A percentile compares a stretch with the other conserved stretches of the same genome.
phyloP scores from a whole-genome alignment of 2,888 invertebrate species.

The Xanthia icteritia region DNA sequence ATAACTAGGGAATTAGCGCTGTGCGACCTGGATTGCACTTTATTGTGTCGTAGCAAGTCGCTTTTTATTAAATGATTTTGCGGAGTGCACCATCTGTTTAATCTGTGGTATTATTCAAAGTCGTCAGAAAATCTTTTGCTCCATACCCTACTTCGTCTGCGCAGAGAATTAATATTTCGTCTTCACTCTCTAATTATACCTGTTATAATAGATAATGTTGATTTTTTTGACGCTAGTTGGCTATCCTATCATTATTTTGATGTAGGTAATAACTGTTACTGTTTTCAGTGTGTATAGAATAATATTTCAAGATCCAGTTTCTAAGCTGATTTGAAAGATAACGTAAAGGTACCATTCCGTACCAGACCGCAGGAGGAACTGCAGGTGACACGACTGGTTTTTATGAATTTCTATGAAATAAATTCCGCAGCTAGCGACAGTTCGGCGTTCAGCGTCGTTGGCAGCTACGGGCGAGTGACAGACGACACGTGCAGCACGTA shows the following conservation, averaged over 20 bases:
- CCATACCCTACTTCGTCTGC: background rate
- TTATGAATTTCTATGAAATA: too few species aligned
- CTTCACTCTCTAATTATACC: constrained; percentile 52
- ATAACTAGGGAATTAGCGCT: too few species aligned
- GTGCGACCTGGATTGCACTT: too few species aligned
- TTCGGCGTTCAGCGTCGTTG: too few species aligned
- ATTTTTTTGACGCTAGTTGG: constrained; percentile 58
- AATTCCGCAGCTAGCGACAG: too few species aligned
- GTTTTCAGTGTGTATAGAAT: constrained; percentile 44
- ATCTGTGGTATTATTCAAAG: background rate
- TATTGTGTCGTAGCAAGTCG: too few species aligned
- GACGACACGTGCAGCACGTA: too few species aligned
- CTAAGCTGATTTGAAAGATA: constrained; percentile 3
- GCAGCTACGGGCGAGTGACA: too few species aligned
- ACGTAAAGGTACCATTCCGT: background rate
- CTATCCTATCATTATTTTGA: constrained; percentile 44
- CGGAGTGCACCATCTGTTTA: too few species aligned
- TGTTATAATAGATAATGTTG: constrained; percentile 38
- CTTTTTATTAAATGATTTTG: too few species aligned
- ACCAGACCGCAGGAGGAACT: too few species aligned
- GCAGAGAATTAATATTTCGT: constrained; percentile 23
- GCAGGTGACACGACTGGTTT: too few species aligned
- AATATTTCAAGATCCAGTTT: constrained; percentile 27
- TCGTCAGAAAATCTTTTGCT: constrained; percentile 10
- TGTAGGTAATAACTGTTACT: constrained; percentile 46